A percentile compares a stretch with the other conserved stretches of the same genome.
Evolutionary conservation across 2,888 invertebrate species (phyloP).

Genomic region (Caenorhabditis zanzibari): DNA sequence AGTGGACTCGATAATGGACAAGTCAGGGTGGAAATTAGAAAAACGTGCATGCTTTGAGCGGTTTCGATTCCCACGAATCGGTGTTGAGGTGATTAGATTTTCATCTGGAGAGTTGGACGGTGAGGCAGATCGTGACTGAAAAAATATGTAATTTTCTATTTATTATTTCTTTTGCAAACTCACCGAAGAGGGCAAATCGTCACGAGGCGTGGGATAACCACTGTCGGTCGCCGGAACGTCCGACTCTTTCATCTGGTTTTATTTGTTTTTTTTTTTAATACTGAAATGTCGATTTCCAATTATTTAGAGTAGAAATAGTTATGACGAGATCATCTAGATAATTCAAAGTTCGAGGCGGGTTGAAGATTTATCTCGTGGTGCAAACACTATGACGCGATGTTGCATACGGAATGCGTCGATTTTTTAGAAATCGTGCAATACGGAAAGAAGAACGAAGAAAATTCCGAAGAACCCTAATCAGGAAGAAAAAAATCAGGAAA

Average conservation of each 20-base stretch:
- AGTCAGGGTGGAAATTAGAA: constrained; percentile 7
- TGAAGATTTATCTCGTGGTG: neutral
- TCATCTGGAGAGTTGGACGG: constrained; percentile 30
- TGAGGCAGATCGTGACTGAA: constrained; percentile 44
- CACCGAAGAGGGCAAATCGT: constrained; percentile 46
- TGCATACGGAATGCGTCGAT: constrained; percentile 4
- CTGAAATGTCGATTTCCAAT: neutral
- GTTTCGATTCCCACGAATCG: constrained; percentile 16
- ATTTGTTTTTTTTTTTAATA: neutral
- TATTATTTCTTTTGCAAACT: neutral
- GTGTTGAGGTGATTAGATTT: constrained; percentile 49
- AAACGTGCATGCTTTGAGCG: constrained; percentile 13
- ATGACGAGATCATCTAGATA: neutral
- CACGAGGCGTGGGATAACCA: constrained; percentile 62
- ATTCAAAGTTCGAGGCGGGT: constrained; percentile 24
- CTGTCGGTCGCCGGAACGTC: constrained; percentile 54
- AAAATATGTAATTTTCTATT: neutral
- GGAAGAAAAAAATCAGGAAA: too few relatives aligned
- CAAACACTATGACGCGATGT: constrained; percentile 32
- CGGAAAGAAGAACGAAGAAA: too few relatives aligned
- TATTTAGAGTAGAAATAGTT: too few relatives aligned
- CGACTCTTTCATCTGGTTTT: constrained; percentile 6
- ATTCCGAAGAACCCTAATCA: too few relatives aligned
- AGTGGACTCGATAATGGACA: constrained; percentile 36
- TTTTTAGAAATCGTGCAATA: too few relatives aligned